Conservation (phyloP, 2,888 invertebrate genomes). For the Falcaria lacertinaria region DNA sequence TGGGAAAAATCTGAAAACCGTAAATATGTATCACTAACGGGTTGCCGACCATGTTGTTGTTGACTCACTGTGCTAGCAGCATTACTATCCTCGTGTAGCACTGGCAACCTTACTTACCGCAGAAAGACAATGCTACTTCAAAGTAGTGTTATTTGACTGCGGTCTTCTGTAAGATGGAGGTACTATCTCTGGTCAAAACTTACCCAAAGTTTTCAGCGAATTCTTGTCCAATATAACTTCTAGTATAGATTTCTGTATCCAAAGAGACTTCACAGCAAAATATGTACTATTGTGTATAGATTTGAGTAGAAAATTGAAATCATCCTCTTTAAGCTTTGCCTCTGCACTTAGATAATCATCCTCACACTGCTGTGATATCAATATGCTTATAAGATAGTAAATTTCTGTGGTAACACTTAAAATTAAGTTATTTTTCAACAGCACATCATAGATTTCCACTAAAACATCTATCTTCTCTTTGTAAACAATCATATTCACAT, state of each 20-base stretch:
- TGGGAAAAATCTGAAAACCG: too few species aligned
- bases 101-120: too few species aligned
- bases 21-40: too few species aligned
- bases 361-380: constrained; percentile 72
- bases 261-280: constrained; percentile 85
- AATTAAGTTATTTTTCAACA: constrained; percentile 81
- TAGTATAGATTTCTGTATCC: constrained; percentile 77
- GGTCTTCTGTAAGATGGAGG: too few species aligned
- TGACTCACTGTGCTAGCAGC: too few species aligned
- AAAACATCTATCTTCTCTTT: constrained; percentile 76
- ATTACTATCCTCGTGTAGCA: too few species aligned
- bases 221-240: constrained; percentile 80
- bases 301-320: constrained; percentile 57
- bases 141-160: too few species aligned
- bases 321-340: constrained; percentile 30
- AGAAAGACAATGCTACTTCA: too few species aligned
- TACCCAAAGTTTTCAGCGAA: constrained; percentile 76
- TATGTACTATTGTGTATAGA: constrained; percentile 85
- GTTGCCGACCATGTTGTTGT: too few species aligned
- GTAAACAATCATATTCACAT: constrained; percentile 64
- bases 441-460: constrained; percentile 76
- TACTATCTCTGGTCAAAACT: too few species aligned
- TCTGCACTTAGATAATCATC: constrained; percentile 45
- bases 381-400: constrained; percentile 83
- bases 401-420: constrained; percentile 84